Conservation (phyloP, 2,113 vertebrate genomes). For the Istiophorus platypterus region DNA sequence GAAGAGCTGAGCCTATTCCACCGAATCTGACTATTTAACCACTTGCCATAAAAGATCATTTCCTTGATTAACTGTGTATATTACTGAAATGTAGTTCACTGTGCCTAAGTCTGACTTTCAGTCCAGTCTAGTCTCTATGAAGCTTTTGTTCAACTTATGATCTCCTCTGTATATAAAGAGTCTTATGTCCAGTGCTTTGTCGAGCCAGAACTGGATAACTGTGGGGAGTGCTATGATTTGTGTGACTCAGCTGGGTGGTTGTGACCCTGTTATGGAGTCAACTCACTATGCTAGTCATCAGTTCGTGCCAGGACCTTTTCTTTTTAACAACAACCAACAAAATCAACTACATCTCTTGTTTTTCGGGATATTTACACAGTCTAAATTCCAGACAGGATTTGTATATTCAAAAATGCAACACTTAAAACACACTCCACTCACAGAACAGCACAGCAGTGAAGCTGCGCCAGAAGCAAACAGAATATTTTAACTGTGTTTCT, state of each 20-base stretch:
- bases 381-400: constrained; percentile 19
- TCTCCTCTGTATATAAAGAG: background rate
- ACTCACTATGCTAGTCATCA: background rate
- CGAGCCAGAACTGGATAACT: background rate
- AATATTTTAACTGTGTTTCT: constrained; percentile 24
- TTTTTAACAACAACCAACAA: constrained; percentile 6
- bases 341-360: background rate
- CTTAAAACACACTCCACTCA: constrained; percentile 5
- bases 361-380: background rate
- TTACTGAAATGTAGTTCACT: background rate
- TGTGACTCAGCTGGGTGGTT: constrained; percentile 15
- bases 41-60: background rate
- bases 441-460: constrained; percentile 5
- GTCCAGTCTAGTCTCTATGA: background rate
- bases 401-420: background rate
- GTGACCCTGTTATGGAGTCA: constrained; percentile 8
- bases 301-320: constrained; percentile 5
- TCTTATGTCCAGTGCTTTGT: background rate
- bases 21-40: too few relatives aligned
- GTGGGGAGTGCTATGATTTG: background rate
- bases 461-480: constrained; percentile 34
- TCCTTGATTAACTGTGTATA: background rate
- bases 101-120: background rate
- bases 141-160: background rate
- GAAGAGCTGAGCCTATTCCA: too few relatives aligned